Evolutionary conservation across 2,797 vertebrate species (phyloP), one percentile per base, ranked within the genome.

Genomic region (Onychomys leucogaster): DNA sequence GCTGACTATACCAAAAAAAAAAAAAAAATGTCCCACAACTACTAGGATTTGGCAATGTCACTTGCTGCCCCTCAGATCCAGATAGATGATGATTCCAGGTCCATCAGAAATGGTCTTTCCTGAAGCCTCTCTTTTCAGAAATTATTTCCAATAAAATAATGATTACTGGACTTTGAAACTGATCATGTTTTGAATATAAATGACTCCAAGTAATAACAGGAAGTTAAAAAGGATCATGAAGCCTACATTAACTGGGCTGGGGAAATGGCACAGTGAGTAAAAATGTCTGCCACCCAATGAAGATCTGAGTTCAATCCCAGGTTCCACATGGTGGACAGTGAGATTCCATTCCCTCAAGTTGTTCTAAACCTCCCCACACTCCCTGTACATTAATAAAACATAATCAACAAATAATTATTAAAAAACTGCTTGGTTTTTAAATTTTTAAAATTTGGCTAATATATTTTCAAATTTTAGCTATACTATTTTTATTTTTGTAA

Each of bases 61-160:
- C 99, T 99, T 97, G 99, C 99, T 6, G 97, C 99, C 93, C 98
- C 99, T 85, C 99, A 99, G 98, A 99, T 99, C 46, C 99, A 99
- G 98, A 99, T 37, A 55, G 49, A 57, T 99, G 46, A 55, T 99
- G 99, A 99, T 98, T 0, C 99, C 99, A 77, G 99, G 99, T 98
- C 99, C 99, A 27, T 98, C 99, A 8, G 99, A 99, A 98, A 99
- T 99, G 98, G 99, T 99, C 96, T 99, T 99, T 98, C 99, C 99
- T 99, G 98, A 99, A 99, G 97, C 99, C 99, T 21, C 99, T 99
- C 97, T 99, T 99, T 98, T 99, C 99, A 99, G 99, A 98, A 99
- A 98, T 98, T 99, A 98, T 97, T 94, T 96, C 75, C 67, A 97
- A 71, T 98, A 81, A 90, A 96, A 69, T 84, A 78, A 71, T 91